These are phyloP conservation scores for Ibidorhyncha struthersii DNA, from an alignment of 2,113 vertebrate species.

Conservation along the genomic window DNA sequence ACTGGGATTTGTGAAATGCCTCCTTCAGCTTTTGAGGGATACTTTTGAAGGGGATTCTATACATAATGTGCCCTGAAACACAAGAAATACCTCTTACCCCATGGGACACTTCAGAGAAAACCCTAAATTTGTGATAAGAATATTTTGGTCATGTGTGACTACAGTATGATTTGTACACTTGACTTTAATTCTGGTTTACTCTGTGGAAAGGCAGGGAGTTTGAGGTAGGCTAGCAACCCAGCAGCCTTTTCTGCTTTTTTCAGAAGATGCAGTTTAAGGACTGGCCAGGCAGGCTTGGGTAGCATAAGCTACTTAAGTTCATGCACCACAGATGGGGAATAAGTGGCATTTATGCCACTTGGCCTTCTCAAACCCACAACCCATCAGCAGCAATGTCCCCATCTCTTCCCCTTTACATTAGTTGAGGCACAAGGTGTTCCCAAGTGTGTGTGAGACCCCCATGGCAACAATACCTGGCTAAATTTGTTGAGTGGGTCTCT, in stretches of 20 bases:
- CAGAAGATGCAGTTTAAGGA: neutral
- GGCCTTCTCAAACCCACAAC: neutral
- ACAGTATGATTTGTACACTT: neutral
- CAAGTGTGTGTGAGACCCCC: accelerated
- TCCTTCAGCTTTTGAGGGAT: neutral
- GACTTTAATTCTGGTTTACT: neutral
- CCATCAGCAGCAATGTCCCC: neutral
- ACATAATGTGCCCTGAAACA: neutral
- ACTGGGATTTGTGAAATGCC: neutral
- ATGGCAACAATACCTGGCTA: too few species aligned
- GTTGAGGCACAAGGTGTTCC: neutral
- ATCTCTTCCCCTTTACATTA: neutral
- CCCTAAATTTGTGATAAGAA: neutral
- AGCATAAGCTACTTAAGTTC: neutral
- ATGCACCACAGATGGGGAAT: neutral
- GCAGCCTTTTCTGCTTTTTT: neutral
- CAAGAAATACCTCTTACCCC: neutral
- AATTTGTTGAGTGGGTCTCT: neutral
- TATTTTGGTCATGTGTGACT: neutral
- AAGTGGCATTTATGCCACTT: neutral
- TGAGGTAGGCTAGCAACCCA: neutral
- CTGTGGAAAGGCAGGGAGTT: accelerated
- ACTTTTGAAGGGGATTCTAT: neutral
- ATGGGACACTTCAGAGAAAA: neutral
- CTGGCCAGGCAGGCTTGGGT: neutral